phyloP scores from a whole-genome alignment of 1,140 invertebrate species.

The Venturia canescens region DNA sequence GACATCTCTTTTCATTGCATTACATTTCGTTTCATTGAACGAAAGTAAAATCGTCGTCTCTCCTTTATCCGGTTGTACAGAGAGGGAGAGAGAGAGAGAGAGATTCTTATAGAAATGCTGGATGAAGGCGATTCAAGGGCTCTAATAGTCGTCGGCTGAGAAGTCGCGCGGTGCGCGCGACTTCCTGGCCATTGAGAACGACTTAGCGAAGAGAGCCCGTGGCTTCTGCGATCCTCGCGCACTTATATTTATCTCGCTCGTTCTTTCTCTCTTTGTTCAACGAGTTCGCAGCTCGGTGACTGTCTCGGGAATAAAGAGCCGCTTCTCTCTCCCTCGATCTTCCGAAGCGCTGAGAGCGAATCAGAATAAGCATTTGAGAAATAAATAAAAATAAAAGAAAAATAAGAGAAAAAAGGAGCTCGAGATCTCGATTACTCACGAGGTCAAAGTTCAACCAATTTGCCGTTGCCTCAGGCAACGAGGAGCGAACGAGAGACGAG shows the following conservation, averaged over 20 bases:
- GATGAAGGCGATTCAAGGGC: slow-evolving; percentile 16
- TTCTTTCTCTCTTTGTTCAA: neutral
- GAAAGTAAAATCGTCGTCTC: neutral
- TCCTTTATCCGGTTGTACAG: slow-evolving; percentile 1
- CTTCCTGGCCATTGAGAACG: slow-evolving; percentile 40
- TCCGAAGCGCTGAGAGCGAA: neutral
- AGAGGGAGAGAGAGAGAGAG: too few species aligned
- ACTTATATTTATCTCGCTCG: neutral
- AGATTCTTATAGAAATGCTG: slow-evolving; percentile 17
- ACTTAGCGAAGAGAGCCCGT: slow-evolving; percentile 9
- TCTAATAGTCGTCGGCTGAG: slow-evolving; percentile 17
- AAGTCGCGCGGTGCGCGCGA: neutral
- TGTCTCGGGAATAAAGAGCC: neutral
- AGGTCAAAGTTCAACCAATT: slow-evolving; percentile 69
- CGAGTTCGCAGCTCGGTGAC: neutral
- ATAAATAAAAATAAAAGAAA: neutral
- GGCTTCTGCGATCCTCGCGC: neutral
- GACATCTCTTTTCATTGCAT: neutral
- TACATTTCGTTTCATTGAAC: slow-evolving; percentile 34
- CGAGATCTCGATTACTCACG: slow-evolving; percentile 64
- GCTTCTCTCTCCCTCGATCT: neutral
- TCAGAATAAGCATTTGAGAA: slow-evolving; percentile 2
- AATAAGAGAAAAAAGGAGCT: neutral
- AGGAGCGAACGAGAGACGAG: neutral
- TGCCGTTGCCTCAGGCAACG: slow-evolving; percentile 49